Evolutionary conservation across 92 coral and sea anemone genomes (phyloP).

Genomic region (Nematostella vectensis): DNA sequence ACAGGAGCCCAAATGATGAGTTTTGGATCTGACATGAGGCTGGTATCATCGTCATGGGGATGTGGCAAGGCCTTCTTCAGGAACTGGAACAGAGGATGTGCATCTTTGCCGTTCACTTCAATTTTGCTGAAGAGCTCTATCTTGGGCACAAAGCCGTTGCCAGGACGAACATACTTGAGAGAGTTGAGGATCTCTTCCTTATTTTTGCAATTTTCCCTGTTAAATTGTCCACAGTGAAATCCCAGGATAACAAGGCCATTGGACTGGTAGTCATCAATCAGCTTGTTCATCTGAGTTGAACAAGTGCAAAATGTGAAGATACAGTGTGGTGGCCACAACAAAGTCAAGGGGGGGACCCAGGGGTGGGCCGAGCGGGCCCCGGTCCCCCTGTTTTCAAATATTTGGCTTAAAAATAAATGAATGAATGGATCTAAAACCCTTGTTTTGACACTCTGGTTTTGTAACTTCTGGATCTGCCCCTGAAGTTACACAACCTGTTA

Average conservation of each 20-base stretch:
- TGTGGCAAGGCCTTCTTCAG: slow-evolving; percentile 62
- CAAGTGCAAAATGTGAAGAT: too few species aligned
- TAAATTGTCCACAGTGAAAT: slow-evolving; percentile 99
- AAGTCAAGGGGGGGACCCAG: too few species aligned
- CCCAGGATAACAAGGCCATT: slow-evolving; percentile 89
- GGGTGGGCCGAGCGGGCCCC: too few species aligned
- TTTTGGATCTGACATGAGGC: slow-evolving; percentile 39
- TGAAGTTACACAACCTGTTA: too few species aligned
- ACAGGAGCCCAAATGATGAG: slow-evolving; percentile 76
- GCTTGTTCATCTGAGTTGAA: slow-evolving; percentile 97
- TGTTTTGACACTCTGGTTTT: too few species aligned
- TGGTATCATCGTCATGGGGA: slow-evolving; percentile 27
- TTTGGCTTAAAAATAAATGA: too few species aligned
- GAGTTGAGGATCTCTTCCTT: slow-evolving; percentile 76
- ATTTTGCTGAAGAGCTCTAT: slow-evolving; percentile 73
- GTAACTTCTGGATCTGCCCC: too few species aligned
- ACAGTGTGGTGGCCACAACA: too few species aligned
- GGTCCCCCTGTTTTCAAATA: too few species aligned
- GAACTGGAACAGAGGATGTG: slow-evolving; percentile 68
- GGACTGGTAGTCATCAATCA: slow-evolving; percentile 62
- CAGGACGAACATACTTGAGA: slow-evolving; percentile 93
- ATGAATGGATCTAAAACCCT: too few species aligned
- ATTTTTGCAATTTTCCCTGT: slow-evolving; percentile 78
- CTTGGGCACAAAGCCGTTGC: slow-evolving; percentile 76
- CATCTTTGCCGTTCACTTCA: slow-evolving; percentile 62